Base-by-base conservation (phyloP, 2,797 vertebrate species). In the Mionectes olivaceus region DNA sequence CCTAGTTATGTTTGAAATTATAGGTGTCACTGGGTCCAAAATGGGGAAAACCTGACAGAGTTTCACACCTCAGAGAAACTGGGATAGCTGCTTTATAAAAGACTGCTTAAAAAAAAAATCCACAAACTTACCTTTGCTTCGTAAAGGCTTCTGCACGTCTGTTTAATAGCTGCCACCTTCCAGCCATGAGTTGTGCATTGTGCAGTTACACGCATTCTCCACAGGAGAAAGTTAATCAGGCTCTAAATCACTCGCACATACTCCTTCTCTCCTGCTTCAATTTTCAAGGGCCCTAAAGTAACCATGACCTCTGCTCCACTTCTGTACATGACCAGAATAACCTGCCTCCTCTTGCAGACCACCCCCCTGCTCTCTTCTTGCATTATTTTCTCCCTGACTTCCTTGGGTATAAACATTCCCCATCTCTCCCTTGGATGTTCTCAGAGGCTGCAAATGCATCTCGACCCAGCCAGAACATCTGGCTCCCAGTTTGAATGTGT, bases 121-220 rank as follows among this genome's bases (percentile, higher is more conserved):
- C 12, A 39, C 28, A 0, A 60, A 77, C 83, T 92, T 87, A 59
- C 37, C 24, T 85, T 85, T 83, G 53, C 24, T 80, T 85, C 44
- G 53, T 80, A 78, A 85, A 91, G 69, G 27, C 24, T 94, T 74
- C 79, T 85, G 53, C 41, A 57, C 25, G 21, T 55, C 68, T 70
- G 37, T 64, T 87, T 56, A 87, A 61, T 10, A 83, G 35, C 57
- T 75, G 30, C 63, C 43, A 28, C 84, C 60, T 94, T 75, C 79
- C 84, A 92, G 79, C 11, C 73, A 61, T 2, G 0, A 74, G 57
- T 6, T 85, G 53, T 47, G 53, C 30, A 64, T 49, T 13, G 15
- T 46, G n/a, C 2, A 3, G 63, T 73, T 82, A 37, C 63, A 94
- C 32, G 74, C 44, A 49, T 60, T 89, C 44, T 89, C 75, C 89